Evolutionary conservation across 92 coral and sea anemone species (phyloP), one percentile per base, ranked within the genome.

Genomic region (Desmophyllum pertusum): DNA sequence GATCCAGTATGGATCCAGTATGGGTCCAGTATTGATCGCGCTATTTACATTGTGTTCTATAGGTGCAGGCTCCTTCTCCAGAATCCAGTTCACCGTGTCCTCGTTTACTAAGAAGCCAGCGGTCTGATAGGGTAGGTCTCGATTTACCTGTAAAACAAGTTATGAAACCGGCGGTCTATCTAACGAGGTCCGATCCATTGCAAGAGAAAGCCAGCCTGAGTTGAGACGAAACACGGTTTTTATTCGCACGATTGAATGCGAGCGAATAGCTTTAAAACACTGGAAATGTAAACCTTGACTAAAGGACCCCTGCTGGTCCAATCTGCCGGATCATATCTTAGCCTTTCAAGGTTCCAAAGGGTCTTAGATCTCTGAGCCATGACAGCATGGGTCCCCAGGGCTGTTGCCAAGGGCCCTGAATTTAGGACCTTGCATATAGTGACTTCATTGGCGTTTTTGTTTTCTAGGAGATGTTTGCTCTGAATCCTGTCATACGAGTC

Each of bases 401-500:
- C 65, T 59, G 0, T 29, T 3, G 33, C n/a, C n/a, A n/a, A n/a
- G 31, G 15, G 3, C 1, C 35, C n/a, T 59, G 13, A 15, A 59
- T 25, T 59, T 59, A 25, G 30, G 65, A n/a, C 8, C 65, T 59
- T 14, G n/a, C n/a, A 14, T 15, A 0, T 27, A 59, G 33, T 59
- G 33, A 59, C 10, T 25, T 59, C 33, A 59, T 10, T 59, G 35
- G 4, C 11, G 33, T 59, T 81, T 59, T 46, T 64, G 10, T 79
- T 74, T 74, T 59, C 6, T 62, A 94, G 95, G 87, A 88, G n/a
- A 74, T 70, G 33, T 78, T 91, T 42, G 42, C 85, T 21, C 62
- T 89, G 21, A 89, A 89, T 71, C 95, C 98, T 21, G 89, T 89
- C 27, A 76, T 94, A 14, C 95, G 98, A 68, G 98, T 94, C 33